These are phyloP conservation scores for Pseudochirops cupreus DNA, from an alignment of 2,797 vertebrate genomes.

Conservation along the genomic window DNA sequence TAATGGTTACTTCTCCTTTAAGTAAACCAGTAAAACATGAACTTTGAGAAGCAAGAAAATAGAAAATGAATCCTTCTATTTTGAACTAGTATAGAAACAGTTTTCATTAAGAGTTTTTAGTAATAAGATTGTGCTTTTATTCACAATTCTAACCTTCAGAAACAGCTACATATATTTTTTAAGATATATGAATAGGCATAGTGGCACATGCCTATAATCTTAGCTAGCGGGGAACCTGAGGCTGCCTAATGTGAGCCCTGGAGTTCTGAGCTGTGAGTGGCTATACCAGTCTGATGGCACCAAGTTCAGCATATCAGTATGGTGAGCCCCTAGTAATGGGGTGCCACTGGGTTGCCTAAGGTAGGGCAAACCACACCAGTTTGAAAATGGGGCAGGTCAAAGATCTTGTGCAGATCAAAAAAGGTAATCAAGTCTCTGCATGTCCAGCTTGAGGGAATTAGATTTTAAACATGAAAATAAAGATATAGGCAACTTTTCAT, in stretches of 20 bases:
- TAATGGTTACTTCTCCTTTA: neutral
- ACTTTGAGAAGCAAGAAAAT: too few relatives aligned
- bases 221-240: neutral
- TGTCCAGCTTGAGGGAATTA: neutral
- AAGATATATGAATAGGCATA: neutral
- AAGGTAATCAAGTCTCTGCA: neutral
- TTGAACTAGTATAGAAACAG: neutral
- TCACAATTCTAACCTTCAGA: neutral
- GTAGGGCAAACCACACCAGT: neutral
- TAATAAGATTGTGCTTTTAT: neutral
- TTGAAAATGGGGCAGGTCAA: neutral
- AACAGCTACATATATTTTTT: neutral
- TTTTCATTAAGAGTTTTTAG: neutral
- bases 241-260: neutral
- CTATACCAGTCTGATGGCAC: neutral
- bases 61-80: neutral
- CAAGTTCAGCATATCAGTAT: neutral
- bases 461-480: neutral
- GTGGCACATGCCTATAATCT: neutral
- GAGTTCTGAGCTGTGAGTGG: neutral
- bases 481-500: neutral
- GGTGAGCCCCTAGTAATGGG: neutral
- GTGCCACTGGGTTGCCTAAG: neutral
- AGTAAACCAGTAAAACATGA: neutral
- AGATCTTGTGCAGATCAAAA: neutral